Evolutionary conservation across 2,797 vertebrate genomes (phyloP).

Genomic region (Lagorchestes hirsutus): DNA sequence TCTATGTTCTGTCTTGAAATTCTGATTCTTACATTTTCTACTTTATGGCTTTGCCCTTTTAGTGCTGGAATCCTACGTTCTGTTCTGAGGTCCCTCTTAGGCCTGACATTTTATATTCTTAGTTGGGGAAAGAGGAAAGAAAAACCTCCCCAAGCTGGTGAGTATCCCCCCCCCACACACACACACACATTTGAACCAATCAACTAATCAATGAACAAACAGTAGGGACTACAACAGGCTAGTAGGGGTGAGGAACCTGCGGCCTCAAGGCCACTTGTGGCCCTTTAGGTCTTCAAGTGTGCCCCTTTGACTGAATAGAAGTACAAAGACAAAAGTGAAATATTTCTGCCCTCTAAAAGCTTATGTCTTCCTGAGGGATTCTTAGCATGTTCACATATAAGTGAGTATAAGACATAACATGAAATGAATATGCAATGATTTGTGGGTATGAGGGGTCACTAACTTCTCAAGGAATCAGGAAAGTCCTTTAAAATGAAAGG

Average conservation of each 20-base stretch:
- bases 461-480: background rate
- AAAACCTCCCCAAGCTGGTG: background rate
- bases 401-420: background rate
- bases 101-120: background rate
- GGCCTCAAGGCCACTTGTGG: no score
- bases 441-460: no score
- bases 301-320: background rate
- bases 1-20: background rate
- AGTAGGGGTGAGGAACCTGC: no score
- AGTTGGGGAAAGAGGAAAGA: background rate
- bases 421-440: background rate
- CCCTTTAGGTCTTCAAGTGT: no score
- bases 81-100: background rate
- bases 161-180: accelerated
- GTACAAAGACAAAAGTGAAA: background rate
- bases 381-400: background rate
- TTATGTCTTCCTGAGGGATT: background rate
- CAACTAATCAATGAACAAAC: background rate
- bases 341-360: background rate
- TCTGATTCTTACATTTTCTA: background rate
- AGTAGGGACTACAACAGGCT: background rate
- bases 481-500: background rate
- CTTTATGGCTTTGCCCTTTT: background rate
- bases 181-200: background rate
- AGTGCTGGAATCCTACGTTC: no score